Base-by-base conservation (phyloP, 1,140 invertebrate genomes). In the Sycophila sp. region DNA sequence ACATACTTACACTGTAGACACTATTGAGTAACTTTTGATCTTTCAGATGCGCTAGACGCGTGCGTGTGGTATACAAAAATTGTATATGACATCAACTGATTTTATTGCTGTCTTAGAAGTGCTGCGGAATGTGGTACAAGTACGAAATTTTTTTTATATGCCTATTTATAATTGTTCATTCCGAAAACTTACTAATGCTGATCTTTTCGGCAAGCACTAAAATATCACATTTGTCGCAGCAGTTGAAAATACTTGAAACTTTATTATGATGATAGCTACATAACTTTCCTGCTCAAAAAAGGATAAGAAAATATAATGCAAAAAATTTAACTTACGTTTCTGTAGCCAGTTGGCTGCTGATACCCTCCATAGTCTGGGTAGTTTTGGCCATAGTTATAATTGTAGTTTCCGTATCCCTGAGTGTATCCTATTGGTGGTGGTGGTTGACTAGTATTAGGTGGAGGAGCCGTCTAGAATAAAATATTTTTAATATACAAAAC, bases 261-360 rank as follows among this genome's bases (percentile, higher is more conserved):
- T 65, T 13, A 49, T 49, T 49, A 40, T 13, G 32, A 67, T 66
- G 22, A 36, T 15, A 42, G 32, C 55, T 38, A 6, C 4, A 40
- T 32, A 55, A 13, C 28, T 42, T 28, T 30, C 24, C 28, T 56
- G 47, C 15, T 64, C 17, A 11, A 65, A 17, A 51, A 49, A 11
- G 42, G 11, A 38, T 58, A 36, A 32, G 10, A 19, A 28, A 30
- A 67, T 28, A 24, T 34, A n/a, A 59, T 49, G 6, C 36, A 42
- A 40, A 26, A 65, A 72, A 17, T n/a, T n/a, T 42, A 64, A 85
- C 85, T 86, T 82, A 86, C 84, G 75, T 83, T 86, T 67, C 84
- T 78, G 74, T 85, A 85, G 49, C 76, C 76, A 11, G 79, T 53
- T 2, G 81, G 15, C 26, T 81, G 83, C 45, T 85, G 84, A 62